Evolutionary conservation across 2,113 vertebrate species (phyloP).

Genomic region (Pungitius pungitius): DNA sequence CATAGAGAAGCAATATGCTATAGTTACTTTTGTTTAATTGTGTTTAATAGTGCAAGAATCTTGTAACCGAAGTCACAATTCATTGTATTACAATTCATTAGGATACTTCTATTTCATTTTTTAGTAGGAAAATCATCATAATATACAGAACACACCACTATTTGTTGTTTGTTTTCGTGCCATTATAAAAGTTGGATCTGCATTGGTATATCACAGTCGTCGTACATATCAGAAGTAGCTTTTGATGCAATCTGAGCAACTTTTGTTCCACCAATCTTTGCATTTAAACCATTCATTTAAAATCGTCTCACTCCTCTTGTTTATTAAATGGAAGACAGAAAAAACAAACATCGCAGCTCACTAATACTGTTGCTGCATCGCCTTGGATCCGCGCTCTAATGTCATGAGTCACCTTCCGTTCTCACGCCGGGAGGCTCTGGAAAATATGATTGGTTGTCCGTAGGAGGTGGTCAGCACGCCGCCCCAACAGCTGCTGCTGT

Average conservation of each 20-base stretch:
- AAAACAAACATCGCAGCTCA: too few species aligned
- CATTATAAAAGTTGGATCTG: neutral
- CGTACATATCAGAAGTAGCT: neutral
- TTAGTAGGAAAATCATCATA: neutral
- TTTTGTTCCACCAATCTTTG: neutral
- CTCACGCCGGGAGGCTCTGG: constrained; percentile 48
- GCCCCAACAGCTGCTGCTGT: constrained; percentile 60
- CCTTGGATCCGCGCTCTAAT: constrained; percentile 41
- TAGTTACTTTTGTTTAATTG: constrained; percentile 29
- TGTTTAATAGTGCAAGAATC: constrained; percentile 15
- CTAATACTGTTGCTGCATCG: constrained; percentile 27
- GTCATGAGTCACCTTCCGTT: constrained; percentile 48
- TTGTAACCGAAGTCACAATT: neutral
- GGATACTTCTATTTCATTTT: neutral
- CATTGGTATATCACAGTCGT: neutral
- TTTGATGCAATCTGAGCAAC: neutral
- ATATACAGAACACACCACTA: neutral
- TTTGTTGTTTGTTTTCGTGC: neutral
- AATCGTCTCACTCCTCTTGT: neutral
- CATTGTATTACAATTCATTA: neutral
- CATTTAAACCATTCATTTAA: neutral
- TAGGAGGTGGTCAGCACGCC: constrained; percentile 47
- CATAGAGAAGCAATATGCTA: neutral
- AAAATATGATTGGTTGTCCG: constrained; percentile 69
- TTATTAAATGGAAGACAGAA: neutral